Base-by-base conservation (phyloP, 1,140 invertebrate species). In the Theocolax elegans region DNA sequence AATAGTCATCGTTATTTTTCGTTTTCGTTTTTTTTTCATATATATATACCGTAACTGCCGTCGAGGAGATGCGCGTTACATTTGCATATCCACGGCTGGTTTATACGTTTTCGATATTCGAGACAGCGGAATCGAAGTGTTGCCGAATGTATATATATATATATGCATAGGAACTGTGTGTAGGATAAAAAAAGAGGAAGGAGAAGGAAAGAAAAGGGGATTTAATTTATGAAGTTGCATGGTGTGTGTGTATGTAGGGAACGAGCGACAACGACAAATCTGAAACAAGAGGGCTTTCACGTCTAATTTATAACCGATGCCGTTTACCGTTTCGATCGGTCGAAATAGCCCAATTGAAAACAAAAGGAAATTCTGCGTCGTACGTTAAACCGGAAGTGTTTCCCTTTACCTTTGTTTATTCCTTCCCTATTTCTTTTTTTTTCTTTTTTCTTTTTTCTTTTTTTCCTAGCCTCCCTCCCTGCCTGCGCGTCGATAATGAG, bases 81-180 rank as follows among this genome's bases (percentile, higher is more conserved):
- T 67, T 67, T 67, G 64, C 64, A 56, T 67, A 67, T 56, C 29
- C 35, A 17, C 38, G 27, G 3, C 6, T 59, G 44, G 17, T 59
- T 67, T 67, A 59, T 67, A 59, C 65, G 54, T 59, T 67, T 67
- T 67, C 54, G 42, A 67, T 59, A 67, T 59, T 44, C 51, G 38
- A 46, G 44, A 27, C 27, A 29, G 6, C 17, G 40, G n/a, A 42
- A 48, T 46, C 44, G 25, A 62, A 46, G 59, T 62, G 42, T 62
- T 29, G 6, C 27, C 15, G 44, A 19, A 19, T 51, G 21, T 48
- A 31, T 63, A 49, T 23, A 15, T 15, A 13, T 48, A 6, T 1
- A 6, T 23, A 38, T 12, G 35, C 35, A 12, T 6, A 12, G 35
- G 35, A 38, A 38, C 17, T 12, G 2, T n/a, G n/a, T n/a, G n/a